A percentile compares a stretch with the other conserved stretches of the same genome.
Conservation (phyloP, 2,797 vertebrate species). For the Ataeniobius toweri region DNA sequence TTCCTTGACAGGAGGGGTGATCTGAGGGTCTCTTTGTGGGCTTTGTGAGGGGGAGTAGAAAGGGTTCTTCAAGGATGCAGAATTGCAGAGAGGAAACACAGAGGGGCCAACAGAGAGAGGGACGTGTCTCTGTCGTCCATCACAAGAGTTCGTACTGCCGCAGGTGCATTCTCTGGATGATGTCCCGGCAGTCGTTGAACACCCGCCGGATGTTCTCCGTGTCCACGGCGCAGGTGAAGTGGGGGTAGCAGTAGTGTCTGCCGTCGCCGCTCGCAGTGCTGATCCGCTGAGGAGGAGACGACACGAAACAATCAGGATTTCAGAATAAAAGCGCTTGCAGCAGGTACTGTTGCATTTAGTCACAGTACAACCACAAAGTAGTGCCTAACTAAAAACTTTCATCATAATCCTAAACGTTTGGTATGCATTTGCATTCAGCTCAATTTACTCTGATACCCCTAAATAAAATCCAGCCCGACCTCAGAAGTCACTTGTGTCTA, state of each 20-base stretch:
- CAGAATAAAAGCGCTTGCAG: background rate
- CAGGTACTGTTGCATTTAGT: background rate
- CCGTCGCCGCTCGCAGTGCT: conserved; percentile 95
- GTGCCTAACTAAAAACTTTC: no score
- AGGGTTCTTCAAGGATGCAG: conserved; percentile 71
- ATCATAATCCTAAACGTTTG: no score
- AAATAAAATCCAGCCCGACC: no score
- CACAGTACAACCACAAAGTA: no score
- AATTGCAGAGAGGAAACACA: conserved; percentile 83
- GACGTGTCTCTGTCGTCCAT: conserved; percentile 80
- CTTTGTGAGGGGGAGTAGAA: conserved; percentile 43
- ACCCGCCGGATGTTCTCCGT: conserved; percentile 98
- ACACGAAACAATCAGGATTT: background rate
- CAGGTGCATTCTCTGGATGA: conserved; percentile 99
- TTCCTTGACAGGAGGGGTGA: conserved; percentile 76
- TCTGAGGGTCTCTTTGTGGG: conserved; percentile 49
- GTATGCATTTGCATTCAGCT: no score
- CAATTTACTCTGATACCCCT: no score
- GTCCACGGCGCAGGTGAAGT: conserved; percentile 98
- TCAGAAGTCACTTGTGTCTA: no score
- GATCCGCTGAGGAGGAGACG: conserved; percentile 85
- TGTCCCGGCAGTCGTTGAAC: conserved; percentile 98
- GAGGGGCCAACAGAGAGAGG: conserved; percentile 69
- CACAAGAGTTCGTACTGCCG: conserved; percentile 99
- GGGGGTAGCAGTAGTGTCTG: conserved; percentile 97